Conservation (phyloP, 2,888 invertebrate genomes). For the Tuta absoluta region DNA sequence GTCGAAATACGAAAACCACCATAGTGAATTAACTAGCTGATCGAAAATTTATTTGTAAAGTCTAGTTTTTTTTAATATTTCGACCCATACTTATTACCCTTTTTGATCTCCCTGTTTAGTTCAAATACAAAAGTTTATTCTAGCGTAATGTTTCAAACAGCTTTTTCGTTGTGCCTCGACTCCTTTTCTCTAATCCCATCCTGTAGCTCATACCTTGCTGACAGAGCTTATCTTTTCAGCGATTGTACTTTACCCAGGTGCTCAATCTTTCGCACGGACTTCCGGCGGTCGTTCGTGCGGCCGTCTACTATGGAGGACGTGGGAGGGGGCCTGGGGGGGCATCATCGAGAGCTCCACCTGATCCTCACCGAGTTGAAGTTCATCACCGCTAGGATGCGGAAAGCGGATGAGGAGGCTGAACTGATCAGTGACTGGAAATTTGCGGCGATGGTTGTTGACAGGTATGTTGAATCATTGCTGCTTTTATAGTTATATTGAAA, state of each 20-base stretch:
- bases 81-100: no score
- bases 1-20: no score
- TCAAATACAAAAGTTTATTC: no score
- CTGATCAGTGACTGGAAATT: conserved; percentile 98
- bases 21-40: no score
- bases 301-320: conserved; percentile 90
- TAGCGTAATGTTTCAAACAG: not conserved
- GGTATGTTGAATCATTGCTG: conserved; percentile 65
- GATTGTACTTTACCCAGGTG: conserved; percentile 53
- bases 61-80: no score
- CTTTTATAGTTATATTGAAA: no score
- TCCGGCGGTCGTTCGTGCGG: conserved; percentile 84
- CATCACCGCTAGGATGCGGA: conserved; percentile 96
- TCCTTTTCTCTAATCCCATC: not conserved
- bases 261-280: conserved; percentile 78
- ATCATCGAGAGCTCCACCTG: conserved; percentile 92
- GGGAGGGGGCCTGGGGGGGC: conserved; percentile 82
- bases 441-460: conserved; percentile 98
- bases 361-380: conserved; percentile 96
- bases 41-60: no score
- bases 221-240: conserved; percentile 12
- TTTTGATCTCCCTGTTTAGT: no score
- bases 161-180: not conserved
- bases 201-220: not conserved
- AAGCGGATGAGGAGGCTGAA: conserved; percentile 96